phyloP scores from a whole-genome alignment of 2,888 invertebrate species.

The Horisme vitalbata region DNA sequence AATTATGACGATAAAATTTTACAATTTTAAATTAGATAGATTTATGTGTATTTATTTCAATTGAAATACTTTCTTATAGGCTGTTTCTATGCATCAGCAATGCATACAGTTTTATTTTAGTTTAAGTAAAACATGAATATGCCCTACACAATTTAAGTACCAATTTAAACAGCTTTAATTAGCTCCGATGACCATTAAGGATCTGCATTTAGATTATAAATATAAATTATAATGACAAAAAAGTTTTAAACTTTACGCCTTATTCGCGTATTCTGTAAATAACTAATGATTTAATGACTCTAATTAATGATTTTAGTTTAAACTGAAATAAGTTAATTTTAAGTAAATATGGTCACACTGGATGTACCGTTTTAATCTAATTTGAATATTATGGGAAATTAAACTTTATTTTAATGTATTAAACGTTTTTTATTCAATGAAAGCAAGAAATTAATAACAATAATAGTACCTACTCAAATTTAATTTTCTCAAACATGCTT shows the following conservation, averaged over 20 bases:
- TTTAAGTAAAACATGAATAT: neutral
- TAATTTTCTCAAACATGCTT: no score
- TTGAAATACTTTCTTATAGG: no score
- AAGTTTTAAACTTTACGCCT: constrained; percentile 10
- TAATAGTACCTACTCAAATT: no score
- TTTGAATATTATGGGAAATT: constrained; percentile 9
- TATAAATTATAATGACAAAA: constrained; percentile 2
- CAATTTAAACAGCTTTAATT: constrained; percentile 10
- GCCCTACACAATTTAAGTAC: neutral
- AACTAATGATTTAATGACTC: constrained; percentile 2
- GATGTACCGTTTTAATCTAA: constrained; percentile 18
- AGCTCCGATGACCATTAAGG: neutral
- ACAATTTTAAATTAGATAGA: neutral
- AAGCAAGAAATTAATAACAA: no score
- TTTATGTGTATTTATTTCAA: no score
- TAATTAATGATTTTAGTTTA: neutral
- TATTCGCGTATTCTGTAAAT: constrained; percentile 9
- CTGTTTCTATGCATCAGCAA: no score
- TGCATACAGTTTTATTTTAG: no score
- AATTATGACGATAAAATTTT: constrained; percentile 10
- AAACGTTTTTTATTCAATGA: no score
- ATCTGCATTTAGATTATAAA: constrained; percentile 4
- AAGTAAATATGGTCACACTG: constrained; percentile 22
- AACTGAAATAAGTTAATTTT: constrained; percentile 4
- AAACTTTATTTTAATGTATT: no score